These are phyloP conservation scores for Drosophila meridiana DNA, from an alignment of 2,888 invertebrate species.

Conservation along the genomic window DNA sequence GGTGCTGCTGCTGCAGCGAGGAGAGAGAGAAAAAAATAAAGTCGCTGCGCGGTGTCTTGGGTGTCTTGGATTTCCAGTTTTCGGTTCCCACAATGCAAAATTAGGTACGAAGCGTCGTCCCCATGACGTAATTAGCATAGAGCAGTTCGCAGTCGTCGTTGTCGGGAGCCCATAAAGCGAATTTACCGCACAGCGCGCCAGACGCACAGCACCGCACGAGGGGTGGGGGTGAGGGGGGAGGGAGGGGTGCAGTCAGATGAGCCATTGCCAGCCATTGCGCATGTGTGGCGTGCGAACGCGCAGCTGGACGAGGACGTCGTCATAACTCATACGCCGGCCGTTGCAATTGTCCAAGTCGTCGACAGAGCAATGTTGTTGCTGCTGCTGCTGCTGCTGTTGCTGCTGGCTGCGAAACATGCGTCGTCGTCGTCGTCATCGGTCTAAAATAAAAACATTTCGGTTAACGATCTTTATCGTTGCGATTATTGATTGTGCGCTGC, in stretches of 20 bases:
- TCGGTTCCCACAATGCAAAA: slow-evolving; percentile 84
- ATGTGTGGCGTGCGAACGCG: slow-evolving; percentile 73
- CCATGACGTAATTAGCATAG: slow-evolving; percentile 85
- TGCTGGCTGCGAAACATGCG: slow-evolving; percentile 49
- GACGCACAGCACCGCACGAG: slow-evolving; percentile 51
- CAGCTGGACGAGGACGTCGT: slow-evolving; percentile 56
- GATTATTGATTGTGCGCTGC: slow-evolving; percentile 83
- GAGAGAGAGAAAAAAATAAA: slow-evolving; percentile 44
- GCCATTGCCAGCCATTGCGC: slow-evolving; percentile 70
- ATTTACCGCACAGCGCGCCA: slow-evolving; percentile 81
- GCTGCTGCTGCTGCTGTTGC: slow-evolving; percentile 19
- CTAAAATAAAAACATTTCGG: slow-evolving; percentile 81
- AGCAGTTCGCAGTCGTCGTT: slow-evolving; percentile 72
- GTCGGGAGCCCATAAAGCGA: slow-evolving; percentile 81
- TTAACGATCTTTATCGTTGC: slow-evolving; percentile 84
- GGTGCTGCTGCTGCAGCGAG: slow-evolving; percentile 9
- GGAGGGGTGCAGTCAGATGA: slow-evolving; percentile 58
- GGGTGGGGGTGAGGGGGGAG: slow-evolving; percentile 1
- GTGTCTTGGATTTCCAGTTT: slow-evolving; percentile 83
- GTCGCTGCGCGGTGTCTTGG: slow-evolving; percentile 61
- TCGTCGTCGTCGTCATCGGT: slow-evolving; percentile 52
- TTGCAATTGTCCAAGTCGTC: slow-evolving; percentile 61
- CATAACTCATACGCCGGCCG: slow-evolving; percentile 47
- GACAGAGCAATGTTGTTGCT: slow-evolving; percentile 12
- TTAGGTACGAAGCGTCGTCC: slow-evolving; percentile 83